Conservation (phyloP, 2,797 vertebrate species). For the Xerus rutilus region DNA sequence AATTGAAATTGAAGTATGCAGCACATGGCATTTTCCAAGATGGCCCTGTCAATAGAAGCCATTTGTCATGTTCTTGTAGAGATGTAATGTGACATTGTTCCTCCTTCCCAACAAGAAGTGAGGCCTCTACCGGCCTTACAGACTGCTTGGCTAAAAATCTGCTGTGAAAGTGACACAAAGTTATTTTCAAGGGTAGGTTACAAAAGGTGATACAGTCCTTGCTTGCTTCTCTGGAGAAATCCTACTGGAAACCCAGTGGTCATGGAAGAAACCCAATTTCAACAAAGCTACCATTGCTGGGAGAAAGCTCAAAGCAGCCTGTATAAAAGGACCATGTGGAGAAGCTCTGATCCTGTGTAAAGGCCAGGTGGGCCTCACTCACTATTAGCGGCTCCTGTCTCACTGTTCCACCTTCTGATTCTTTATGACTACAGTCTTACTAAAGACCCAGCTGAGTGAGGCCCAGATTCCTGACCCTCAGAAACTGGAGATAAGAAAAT, state of each 20-base stretch:
- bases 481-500: background rate
- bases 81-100: background rate
- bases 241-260: background rate
- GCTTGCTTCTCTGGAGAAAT: background rate
- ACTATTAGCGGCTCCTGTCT: background rate
- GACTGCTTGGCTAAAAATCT: background rate
- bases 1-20: background rate
- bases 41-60: background rate
- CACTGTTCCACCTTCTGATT: background rate
- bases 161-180: background rate
- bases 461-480: background rate
- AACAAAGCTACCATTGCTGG: too few species aligned
- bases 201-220: background rate
- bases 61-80: background rate
- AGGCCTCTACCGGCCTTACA: background rate
- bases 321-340: background rate
- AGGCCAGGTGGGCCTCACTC: background rate
- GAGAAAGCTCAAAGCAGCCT: background rate
- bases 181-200: background rate
- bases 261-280: accelerated
- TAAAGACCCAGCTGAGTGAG: background rate
- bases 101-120: background rate
- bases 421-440: background rate
- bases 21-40: background rate
- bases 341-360: background rate